A percentile compares a stretch with the other conserved stretches of the same genome.
Evolutionary conservation across 2,797 vertebrate species (phyloP).

Genomic region (Anisognathus igniventris): DNA sequence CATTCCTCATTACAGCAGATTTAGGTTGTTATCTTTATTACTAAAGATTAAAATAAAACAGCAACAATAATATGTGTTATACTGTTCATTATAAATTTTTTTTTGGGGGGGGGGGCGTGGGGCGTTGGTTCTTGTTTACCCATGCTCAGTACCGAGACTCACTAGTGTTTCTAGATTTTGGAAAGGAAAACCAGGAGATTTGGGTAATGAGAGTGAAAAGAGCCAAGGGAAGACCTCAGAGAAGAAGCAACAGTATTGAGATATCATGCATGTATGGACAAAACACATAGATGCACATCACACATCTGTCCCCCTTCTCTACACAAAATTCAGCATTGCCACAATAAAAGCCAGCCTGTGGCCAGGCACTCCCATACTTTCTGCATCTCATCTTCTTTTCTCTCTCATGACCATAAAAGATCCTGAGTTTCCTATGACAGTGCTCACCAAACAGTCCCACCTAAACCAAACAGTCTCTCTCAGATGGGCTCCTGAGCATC

Average conservation of each 20-base stretch:
- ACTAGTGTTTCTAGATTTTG: neutral
- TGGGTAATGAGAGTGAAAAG: neutral
- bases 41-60: neutral
- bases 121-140: neutral
- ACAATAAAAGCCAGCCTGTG: neutral
- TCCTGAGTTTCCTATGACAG: neutral
- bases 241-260: neutral
- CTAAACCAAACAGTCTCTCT: neutral
- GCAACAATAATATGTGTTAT: neutral
- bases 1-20: neutral
- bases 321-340: neutral
- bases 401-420: neutral
- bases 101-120: neutral
- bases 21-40: neutral
- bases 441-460: neutral
- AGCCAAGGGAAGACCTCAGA: neutral
- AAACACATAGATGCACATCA: neutral
- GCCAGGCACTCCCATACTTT: neutral
- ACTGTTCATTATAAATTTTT: neutral
- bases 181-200: neutral
- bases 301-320: neutral
- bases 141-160: neutral
- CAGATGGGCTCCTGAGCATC: neutral
- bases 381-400: neutral
- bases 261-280: neutral